phyloP scores from a whole-genome alignment of 2,888 invertebrate genomes.

The Brachyptera risi region DNA sequence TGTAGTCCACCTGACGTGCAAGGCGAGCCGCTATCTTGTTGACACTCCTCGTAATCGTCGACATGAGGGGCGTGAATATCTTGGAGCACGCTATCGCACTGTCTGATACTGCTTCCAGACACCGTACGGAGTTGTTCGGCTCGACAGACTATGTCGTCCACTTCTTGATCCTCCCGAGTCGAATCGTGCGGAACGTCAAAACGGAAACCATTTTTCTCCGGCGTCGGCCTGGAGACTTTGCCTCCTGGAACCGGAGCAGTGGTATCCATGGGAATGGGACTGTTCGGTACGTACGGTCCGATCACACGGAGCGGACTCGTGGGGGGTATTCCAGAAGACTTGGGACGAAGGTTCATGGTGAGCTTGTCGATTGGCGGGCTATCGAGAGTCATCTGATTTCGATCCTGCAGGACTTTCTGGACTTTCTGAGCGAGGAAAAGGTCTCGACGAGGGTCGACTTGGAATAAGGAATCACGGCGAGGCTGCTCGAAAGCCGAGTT shows the following conservation, averaged over 20 bases:
- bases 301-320: conserved; percentile 34
- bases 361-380: conserved; percentile 8
- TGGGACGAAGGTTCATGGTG: not conserved
- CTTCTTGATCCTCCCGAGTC: conserved; percentile 50
- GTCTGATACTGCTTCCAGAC: conserved; percentile 31
- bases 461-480: conserved; percentile 38
- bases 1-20: conserved; percentile 58
- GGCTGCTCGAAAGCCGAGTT: conserved; percentile 27
- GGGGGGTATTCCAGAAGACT: conserved; percentile 7
- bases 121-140: conserved; percentile 37
- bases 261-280: conserved; percentile 48
- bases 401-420: conserved; percentile 51
- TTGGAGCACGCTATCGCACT: conserved; percentile 46
- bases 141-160: conserved; percentile 51
- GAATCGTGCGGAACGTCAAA: conserved; percentile 37
- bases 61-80: conserved; percentile 36
- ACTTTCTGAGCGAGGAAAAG: conserved; percentile 40
- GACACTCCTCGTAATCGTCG: conserved; percentile 40
- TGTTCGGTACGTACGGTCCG: conserved; percentile 41
- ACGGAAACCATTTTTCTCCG: conserved; percentile 37
- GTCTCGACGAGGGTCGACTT: not conserved
- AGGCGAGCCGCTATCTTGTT: conserved; percentile 44
- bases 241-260: conserved; percentile 41
- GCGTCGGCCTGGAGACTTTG: conserved; percentile 43
- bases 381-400: conserved; percentile 39